Percentiles rank a stretch among this genome's conserved stretches.
phyloP scores from a whole-genome alignment of 1,140 invertebrate genomes.

The Rhizoglyphus robini region DNA sequence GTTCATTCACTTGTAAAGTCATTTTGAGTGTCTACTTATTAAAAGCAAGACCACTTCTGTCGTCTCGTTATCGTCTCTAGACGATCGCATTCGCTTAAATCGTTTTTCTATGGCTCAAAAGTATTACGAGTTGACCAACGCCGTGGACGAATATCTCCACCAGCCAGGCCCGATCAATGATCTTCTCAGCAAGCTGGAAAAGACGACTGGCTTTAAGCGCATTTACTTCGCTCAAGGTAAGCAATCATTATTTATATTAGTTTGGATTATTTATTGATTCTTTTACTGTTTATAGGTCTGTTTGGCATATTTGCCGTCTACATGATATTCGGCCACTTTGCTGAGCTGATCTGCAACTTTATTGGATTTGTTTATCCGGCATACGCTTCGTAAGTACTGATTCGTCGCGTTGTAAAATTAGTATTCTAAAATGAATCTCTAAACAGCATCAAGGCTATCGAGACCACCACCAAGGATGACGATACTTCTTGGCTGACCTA shows the following conservation, averaged over 20 bases:
- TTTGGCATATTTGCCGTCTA: constrained; percentile 52
- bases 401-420: not conserved
- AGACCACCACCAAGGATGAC: constrained; percentile 46
- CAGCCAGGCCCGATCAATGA: constrained; percentile 61
- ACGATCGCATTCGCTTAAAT: no score
- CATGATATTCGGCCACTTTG: constrained; percentile 85
- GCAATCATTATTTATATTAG: constrained; percentile 30
- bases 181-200: constrained; percentile 54
- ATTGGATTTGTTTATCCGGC: constrained; percentile 95
- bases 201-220: constrained; percentile 64
- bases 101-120: no score
- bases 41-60: no score
- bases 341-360: constrained; percentile 84
- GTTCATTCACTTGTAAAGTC: no score
- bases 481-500: constrained; percentile 99
- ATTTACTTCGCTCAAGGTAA: constrained; percentile 71
- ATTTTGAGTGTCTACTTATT: no score
- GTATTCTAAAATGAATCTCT: constrained; percentile 29
- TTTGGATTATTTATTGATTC: constrained; percentile 17
- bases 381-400: constrained; percentile 41
- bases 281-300: constrained; percentile 47
- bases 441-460: constrained; percentile 48
- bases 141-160: constrained; percentile 53
- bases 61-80: no score
- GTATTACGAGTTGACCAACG: constrained; percentile 28